These are phyloP conservation scores for Trichoplax adhaerens DNA, from an alignment of 37 sponge, comb jelly and placozoan genomes.

Conservation along the genomic window DNA sequence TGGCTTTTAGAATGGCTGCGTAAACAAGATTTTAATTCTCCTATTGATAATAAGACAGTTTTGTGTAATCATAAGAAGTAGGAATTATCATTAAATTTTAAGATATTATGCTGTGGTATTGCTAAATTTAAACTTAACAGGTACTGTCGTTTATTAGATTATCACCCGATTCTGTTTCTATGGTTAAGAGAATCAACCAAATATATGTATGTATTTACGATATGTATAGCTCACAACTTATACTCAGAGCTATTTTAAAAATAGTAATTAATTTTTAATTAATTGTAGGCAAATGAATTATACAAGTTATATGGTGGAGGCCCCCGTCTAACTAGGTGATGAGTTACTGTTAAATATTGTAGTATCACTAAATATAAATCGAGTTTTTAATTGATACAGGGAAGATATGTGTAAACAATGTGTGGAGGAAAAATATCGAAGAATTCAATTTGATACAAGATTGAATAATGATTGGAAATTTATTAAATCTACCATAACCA, in stretches of 20 bases:
- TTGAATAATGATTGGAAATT: not conserved
- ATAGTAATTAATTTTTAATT: too few species aligned
- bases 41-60: constrained; percentile 2
- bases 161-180: not conserved
- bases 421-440: too few species aligned
- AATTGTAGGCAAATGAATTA: constrained; percentile 1
- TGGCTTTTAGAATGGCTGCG: constrained; percentile 3
- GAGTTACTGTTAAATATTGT: too few species aligned
- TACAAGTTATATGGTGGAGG: constrained; percentile 6
- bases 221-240: not conserved
- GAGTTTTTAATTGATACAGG: not conserved
- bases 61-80: constrained; percentile 15
- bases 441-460: not conserved
- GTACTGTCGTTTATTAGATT: not conserved
- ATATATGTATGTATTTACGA: not conserved
- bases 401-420: not conserved
- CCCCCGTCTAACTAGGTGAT: too few species aligned
- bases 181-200: constrained; percentile 13
- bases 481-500: constrained; percentile 5
- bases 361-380: not conserved
- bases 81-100: not conserved
- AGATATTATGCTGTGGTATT: not conserved
- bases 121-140: too few species aligned
- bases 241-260: too few species aligned
- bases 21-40: not conserved